phyloP scores from a whole-genome alignment of 1,140 invertebrate genomes.

The Drosophila obscura region DNA sequence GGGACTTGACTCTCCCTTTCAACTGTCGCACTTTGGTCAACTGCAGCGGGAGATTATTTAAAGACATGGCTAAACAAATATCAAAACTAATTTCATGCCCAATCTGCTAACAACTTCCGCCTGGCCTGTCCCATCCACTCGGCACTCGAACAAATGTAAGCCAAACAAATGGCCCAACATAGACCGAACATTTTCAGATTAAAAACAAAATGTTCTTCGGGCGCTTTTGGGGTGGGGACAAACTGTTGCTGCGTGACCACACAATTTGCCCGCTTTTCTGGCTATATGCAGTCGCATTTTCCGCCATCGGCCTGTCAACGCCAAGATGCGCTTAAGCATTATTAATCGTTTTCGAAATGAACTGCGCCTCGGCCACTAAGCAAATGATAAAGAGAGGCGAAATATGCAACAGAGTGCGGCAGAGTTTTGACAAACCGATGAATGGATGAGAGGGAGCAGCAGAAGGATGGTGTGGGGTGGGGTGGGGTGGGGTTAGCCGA shows the following conservation, averaged over 20 bases:
- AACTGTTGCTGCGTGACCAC: constrained; percentile 38
- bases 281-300: constrained; percentile 25
- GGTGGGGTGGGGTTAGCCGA: not conserved
- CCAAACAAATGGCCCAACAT: constrained; percentile 73
- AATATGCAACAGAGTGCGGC: constrained; percentile 64
- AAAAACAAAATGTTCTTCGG: constrained; percentile 7
- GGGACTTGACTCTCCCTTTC: too few species aligned
- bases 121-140: constrained; percentile 47
- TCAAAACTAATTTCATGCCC: constrained; percentile 25
- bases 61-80: constrained; percentile 34
- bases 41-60: constrained; percentile 21
- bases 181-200: constrained; percentile 34
- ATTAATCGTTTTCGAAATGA: constrained; percentile 80
- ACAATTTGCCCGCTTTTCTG: constrained; percentile 41
- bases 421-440: constrained; percentile 49
- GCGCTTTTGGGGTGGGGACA: constrained; percentile 1
- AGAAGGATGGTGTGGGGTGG: not conserved
- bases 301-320: constrained; percentile 58
- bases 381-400: constrained; percentile 74
- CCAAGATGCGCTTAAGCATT: constrained; percentile 81
- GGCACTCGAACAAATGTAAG: constrained; percentile 53
- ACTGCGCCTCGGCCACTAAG: constrained; percentile 49
- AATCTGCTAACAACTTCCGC: constrained; percentile 67
- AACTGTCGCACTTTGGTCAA: constrained; percentile 23
- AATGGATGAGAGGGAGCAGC: constrained; percentile 9